These are phyloP conservation scores for Pedetes capensis DNA, from an alignment of 2,113 vertebrate species.

Conservation along the genomic window DNA sequence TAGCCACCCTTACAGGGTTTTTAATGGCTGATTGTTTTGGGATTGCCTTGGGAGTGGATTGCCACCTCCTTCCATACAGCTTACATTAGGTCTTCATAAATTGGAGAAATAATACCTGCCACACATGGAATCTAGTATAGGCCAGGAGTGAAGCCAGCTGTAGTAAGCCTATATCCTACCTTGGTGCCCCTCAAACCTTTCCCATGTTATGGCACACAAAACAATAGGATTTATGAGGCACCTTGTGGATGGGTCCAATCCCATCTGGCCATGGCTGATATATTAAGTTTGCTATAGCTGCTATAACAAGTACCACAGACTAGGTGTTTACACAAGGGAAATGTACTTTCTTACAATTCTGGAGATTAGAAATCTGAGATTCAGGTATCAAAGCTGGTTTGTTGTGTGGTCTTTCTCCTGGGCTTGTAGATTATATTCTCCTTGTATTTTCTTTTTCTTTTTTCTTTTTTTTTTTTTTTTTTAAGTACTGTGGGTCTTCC, in stretches of 20 bases:
- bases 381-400: background rate
- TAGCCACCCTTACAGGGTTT: no score
- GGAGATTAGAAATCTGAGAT: background rate
- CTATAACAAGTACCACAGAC: background rate
- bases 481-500: no score
- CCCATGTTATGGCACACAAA: background rate
- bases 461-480: no score
- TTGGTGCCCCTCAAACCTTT: background rate
- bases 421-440: background rate
- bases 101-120: background rate
- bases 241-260: background rate
- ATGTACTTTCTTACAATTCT: background rate
- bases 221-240: background rate
- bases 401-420: background rate
- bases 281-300: background rate
- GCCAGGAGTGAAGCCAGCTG: background rate
- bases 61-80: no score
- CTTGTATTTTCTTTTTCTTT: no score
- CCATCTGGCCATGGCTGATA: background rate
- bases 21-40: no score
- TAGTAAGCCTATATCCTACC: background rate
- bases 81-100: slow-evolving; percentile 8
- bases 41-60: no score
- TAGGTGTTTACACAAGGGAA: background rate
- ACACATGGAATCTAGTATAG: background rate